Evolutionary conservation across 2,113 vertebrate species (phyloP).

Genomic region (Campylorhamphus procurvoides): DNA sequence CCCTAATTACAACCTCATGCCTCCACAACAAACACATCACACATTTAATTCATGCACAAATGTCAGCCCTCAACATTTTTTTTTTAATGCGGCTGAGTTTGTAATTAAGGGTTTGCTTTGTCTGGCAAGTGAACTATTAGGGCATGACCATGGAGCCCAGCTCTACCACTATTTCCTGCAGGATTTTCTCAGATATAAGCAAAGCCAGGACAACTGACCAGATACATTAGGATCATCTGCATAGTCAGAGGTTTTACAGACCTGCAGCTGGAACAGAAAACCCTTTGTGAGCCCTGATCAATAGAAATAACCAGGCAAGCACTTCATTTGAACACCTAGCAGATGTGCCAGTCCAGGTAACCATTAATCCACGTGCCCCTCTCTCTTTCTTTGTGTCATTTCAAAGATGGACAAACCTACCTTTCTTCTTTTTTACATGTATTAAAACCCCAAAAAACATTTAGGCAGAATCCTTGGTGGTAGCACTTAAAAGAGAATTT

Average conservation of each 20-base stretch:
- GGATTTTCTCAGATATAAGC: background rate
- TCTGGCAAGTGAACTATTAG: background rate
- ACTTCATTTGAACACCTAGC: background rate
- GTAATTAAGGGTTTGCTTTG: slow-evolving; percentile 21
- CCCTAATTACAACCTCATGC: slow-evolving; percentile 46
- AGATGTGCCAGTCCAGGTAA: background rate
- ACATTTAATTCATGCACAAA: slow-evolving; percentile 13
- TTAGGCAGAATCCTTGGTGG: background rate
- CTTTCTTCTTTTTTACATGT: background rate
- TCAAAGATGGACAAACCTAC: background rate
- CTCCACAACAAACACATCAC: background rate
- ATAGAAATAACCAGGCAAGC: background rate
- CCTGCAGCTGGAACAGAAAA: background rate
- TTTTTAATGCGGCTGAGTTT: background rate
- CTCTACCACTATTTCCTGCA: background rate
- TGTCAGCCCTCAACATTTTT: background rate
- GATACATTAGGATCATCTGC: background rate
- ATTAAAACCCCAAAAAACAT: background rate
- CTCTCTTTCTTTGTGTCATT: background rate
- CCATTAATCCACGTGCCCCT: background rate
- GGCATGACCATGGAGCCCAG: background rate
- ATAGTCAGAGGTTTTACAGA: background rate
- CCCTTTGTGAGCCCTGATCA: background rate
- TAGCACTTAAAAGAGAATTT: background rate
- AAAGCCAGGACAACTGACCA: background rate